Evolutionary conservation across 2,888 invertebrate genomes (phyloP).

Genomic region (Melipona bicolor): DNA sequence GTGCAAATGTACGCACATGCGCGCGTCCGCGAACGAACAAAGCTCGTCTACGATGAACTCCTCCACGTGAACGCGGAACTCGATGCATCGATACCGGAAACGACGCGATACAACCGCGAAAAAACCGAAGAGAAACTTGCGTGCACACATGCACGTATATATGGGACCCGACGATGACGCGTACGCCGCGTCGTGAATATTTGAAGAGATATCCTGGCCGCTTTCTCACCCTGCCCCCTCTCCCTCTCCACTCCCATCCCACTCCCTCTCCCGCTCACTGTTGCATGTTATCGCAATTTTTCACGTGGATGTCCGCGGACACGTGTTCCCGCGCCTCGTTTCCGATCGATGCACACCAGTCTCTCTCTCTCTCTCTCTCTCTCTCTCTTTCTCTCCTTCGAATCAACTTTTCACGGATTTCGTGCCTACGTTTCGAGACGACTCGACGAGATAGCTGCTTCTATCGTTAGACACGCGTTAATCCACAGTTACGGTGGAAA

Average conservation of each 20-base stretch:
- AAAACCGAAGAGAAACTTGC: conserved; percentile 62
- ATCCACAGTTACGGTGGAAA: background rate
- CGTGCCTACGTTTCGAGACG: background rate
- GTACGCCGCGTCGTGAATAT: conserved; percentile 65
- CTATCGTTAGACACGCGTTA: conserved; percentile 13
- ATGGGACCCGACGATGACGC: conserved; percentile 27
- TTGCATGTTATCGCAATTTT: conserved; percentile 53
- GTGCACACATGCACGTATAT: conserved; percentile 10
- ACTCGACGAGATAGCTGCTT: background rate
- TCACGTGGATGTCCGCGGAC: conserved; percentile 36
- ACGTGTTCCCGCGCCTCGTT: conserved; percentile 31
- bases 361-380: background rate
- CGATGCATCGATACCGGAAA: conserved; percentile 81
- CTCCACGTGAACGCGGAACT: conserved; percentile 66
- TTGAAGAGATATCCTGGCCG: conserved; percentile 64
- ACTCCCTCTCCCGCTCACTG: background rate
- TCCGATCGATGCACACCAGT: background rate
- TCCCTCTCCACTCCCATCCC: background rate
- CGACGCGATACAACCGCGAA: conserved; percentile 67
- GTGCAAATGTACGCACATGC: background rate
- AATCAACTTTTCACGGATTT: conserved; percentile 3
- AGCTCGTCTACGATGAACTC: conserved; percentile 76
- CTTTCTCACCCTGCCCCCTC: conserved; percentile 52
- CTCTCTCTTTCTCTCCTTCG: background rate
- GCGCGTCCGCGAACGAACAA: conserved; percentile 69